Conservation (phyloP, 1,140 invertebrate species). For the Bemisia tabaci region DNA sequence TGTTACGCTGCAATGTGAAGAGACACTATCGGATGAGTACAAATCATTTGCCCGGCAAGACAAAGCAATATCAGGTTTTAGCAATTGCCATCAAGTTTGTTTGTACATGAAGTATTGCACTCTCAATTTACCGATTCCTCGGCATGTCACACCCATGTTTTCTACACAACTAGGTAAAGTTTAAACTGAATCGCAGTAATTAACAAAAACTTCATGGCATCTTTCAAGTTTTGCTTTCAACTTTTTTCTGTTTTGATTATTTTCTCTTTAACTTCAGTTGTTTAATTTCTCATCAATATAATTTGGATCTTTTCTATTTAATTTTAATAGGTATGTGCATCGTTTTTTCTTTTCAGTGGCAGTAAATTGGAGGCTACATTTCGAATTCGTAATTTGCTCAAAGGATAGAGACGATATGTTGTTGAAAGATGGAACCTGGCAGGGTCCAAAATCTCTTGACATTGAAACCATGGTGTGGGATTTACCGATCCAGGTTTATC, state of each 20-base stretch:
- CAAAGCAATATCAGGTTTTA: slow-evolving; percentile 48
- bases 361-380: slow-evolving; percentile 84
- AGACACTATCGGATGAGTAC: slow-evolving; percentile 53
- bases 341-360: slow-evolving; percentile 44
- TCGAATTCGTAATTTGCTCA: slow-evolving; percentile 83
- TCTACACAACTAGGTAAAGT: slow-evolving; percentile 60
- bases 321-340: slow-evolving; percentile 4
- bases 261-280: not conserved
- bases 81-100: slow-evolving; percentile 85
- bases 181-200: not conserved
- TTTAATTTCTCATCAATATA: not conserved
- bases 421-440: slow-evolving; percentile 41
- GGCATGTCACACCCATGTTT: slow-evolving; percentile 88
- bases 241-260: not conserved
- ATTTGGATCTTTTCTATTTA: not conserved
- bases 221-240: not conserved
- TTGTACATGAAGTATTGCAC: slow-evolving; percentile 76
- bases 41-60: slow-evolving; percentile 38
- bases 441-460: slow-evolving; percentile 65
- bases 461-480: slow-evolving; percentile 99
- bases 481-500: slow-evolving; percentile 81
- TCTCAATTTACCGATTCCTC: slow-evolving; percentile 79
- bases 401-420: slow-evolving; percentile 13
- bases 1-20: slow-evolving; percentile 83
- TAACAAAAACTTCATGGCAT: not conserved